Conservation (phyloP, 2,888 invertebrate genomes). For the Ypsolopha sequella region DNA sequence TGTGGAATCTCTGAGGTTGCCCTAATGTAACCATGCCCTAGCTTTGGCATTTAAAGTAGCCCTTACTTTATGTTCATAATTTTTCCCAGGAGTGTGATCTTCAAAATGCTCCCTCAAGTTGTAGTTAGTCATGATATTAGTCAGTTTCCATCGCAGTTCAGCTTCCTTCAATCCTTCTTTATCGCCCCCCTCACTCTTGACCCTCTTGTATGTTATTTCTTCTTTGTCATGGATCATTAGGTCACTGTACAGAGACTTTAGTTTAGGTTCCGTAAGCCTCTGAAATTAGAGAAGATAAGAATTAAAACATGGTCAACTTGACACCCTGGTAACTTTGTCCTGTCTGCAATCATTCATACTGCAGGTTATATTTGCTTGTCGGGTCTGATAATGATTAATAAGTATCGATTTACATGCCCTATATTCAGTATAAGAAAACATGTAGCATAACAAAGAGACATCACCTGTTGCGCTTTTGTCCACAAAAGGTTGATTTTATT, state of each 20-base stretch:
- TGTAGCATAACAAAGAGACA: neutral
- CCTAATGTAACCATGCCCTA: too few relatives aligned
- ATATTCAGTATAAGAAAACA: too few relatives aligned
- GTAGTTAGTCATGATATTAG: conserved; percentile 86
- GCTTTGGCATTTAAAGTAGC: conserved; percentile 4
- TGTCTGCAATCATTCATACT: too few relatives aligned
- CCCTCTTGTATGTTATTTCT: conserved; percentile 86
- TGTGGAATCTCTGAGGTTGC: too few relatives aligned
- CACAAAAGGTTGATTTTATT: conserved; percentile 90
- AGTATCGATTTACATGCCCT: too few relatives aligned
- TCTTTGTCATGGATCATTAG: conserved; percentile 94
- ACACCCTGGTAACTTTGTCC: too few relatives aligned
- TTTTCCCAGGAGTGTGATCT: conserved; percentile 71
- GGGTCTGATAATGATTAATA: too few relatives aligned
- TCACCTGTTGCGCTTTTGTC: conserved; percentile 90
- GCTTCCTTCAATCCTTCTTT: conserved; percentile 89
- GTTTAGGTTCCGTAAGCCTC: conserved; percentile 85
- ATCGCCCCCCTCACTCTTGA: conserved; percentile 86
- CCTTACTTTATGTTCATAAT: conserved; percentile 69
- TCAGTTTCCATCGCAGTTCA: conserved; percentile 81
- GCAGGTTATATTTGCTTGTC: too few relatives aligned
- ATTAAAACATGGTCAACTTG: too few relatives aligned
- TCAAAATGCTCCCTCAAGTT: conserved; percentile 85
- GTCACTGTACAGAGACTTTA: conserved; percentile 89
- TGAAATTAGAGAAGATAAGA: conserved; percentile 31